Base-by-base conservation (phyloP, 2,888 invertebrate genomes). In the Leptarthrus brevirostris region DNA sequence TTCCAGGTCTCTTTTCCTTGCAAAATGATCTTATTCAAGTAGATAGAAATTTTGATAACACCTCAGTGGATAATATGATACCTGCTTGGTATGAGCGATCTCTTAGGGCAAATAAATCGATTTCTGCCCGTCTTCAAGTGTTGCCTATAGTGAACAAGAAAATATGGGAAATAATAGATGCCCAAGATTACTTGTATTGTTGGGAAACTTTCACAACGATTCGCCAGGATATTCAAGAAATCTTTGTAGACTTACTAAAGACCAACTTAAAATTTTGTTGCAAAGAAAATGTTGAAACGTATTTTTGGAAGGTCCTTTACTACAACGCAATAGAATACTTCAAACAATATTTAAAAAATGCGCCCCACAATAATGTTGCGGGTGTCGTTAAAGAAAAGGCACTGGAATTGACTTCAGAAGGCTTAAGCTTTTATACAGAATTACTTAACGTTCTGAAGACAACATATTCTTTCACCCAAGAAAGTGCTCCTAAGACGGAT, bases 241-340 rank as follows among this genome's bases (percentile, higher is more conserved):
- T 90, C 61, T 87, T 93, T 56, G 87, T 89, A 77, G 89, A 87
- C 77, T 86, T 95, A 8, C 84, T 95, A 10, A 86, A 91, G 80
- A 89, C 91, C 52, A 94, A 96, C 84, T 88, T 96, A 74, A 94
- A 94, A 83, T 94, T 95, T 82, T 93, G 95, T 79, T 93, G 94
- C 81, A 88, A 91, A 49, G 92, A 94, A 81, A 95, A 95, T 81
- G 90, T 95, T 6, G 97, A 97, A 81, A 93, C 93, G 80, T 91
- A 93, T 81, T 91, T 97, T 83, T 97, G 97, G 97, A 96, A 95
- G 84, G 89, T 95, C 76, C 87, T 95, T 2, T 97, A 93, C 83
- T 93, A 97, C 82, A 92, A 92, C 82, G 91, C 95, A 20, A 71
- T 71, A 3, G 70, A 71, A 30, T 40, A 24, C 3, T 71, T 71